Conservation (phyloP, 2,113 vertebrate species). For the Lutjanus erythropterus region DNA sequence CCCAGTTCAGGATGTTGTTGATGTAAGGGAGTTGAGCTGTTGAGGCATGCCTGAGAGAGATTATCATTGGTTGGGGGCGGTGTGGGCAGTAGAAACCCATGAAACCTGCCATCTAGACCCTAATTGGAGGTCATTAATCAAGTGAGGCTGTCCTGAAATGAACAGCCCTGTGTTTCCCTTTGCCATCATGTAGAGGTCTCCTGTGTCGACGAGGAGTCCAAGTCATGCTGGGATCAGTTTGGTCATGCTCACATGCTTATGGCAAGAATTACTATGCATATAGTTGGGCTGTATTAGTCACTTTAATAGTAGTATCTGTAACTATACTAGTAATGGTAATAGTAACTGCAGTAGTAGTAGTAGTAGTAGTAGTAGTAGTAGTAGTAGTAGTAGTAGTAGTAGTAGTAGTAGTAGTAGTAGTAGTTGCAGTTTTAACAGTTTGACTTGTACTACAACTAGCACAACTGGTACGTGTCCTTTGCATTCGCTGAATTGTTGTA, state of each 20-base stretch:
- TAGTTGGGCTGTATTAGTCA: not conserved
- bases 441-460: no score
- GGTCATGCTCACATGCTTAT: slow-evolving; percentile 27
- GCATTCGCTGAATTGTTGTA: not conserved
- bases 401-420: no score
- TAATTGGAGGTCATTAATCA: slow-evolving; percentile 89
- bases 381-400: not conserved
- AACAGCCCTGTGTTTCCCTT: slow-evolving; percentile 81
- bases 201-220: slow-evolving; percentile 19
- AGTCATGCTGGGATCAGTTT: slow-evolving; percentile 58
- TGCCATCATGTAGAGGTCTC: slow-evolving; percentile 64
- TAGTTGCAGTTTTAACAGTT: not conserved
- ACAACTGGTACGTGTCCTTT: not conserved
- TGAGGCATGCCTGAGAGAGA: slow-evolving; percentile 69
- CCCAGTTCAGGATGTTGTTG: slow-evolving; percentile 72
- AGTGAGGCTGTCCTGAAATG: slow-evolving; percentile 75
- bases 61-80: slow-evolving; percentile 71
- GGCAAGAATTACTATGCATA: slow-evolving; percentile 7
- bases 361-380: not conserved
- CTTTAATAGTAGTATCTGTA: not conserved
- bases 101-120: slow-evolving; percentile 80
- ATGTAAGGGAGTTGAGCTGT: slow-evolving; percentile 64
- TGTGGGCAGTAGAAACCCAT: slow-evolving; percentile 74
- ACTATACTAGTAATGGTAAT: not conserved
- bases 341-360: not conserved